Evolutionary conservation across 2,888 invertebrate species (phyloP).

Genomic region (Trissolcus japonicus): DNA sequence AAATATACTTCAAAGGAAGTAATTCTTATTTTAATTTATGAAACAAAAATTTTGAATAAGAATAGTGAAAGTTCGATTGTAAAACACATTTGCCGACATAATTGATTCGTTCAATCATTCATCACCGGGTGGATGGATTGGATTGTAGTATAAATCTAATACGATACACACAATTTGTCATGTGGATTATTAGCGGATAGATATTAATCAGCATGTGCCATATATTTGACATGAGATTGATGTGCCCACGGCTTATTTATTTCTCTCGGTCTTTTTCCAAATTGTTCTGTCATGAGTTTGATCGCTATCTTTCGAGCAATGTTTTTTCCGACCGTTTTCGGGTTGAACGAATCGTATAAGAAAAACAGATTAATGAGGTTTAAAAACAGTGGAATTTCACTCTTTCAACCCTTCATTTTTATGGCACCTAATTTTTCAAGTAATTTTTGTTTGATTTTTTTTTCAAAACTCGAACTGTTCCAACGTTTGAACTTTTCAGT

Average conservation of each 20-base stretch:
- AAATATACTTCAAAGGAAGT: no score
- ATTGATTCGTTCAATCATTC: constrained; percentile 19
- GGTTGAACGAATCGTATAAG: no score
- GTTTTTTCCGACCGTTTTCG: not conserved
- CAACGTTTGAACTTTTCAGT: no score
- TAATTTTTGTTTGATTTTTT: no score
- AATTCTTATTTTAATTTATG: no score
- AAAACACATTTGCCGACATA: not conserved
- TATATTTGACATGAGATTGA: constrained; percentile 41
- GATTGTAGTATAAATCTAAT: constrained; percentile 24
- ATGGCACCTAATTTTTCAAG: no score
- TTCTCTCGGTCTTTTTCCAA: constrained; percentile 14
- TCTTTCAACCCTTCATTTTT: no score
- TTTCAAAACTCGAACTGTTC: no score
- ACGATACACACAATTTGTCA: constrained; percentile 39
- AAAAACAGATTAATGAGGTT: no score
- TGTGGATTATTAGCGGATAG: constrained; percentile 26
- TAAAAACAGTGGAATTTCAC: no score
- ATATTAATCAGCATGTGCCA: constrained; percentile 34
- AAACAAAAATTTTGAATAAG: no score
- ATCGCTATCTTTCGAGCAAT: constrained; percentile 10
- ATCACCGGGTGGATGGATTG: constrained; percentile 18
- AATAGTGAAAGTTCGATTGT: constrained; percentile 2
- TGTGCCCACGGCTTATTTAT: constrained; percentile 18
- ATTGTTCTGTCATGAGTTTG: constrained; percentile 27